Evolutionary conservation across 2,797 vertebrate genomes (phyloP).

Genomic region (Xenopus petersii): DNA sequence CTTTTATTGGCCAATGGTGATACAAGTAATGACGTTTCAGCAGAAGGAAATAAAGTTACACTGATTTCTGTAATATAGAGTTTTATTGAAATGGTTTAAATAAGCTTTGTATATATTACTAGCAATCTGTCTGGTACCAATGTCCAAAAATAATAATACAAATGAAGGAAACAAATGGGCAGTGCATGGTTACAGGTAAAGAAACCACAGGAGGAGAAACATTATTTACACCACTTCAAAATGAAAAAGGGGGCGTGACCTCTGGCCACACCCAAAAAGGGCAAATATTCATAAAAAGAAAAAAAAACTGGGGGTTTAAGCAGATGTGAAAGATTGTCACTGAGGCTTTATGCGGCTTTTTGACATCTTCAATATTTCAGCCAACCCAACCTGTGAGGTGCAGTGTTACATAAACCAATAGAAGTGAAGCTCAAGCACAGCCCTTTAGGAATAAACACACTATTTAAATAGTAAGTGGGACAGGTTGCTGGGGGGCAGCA

Average conservation of each 20-base stretch:
- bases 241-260: neutral
- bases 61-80: slow-evolving; percentile 41
- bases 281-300: neutral
- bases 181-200: neutral
- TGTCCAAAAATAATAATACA: slow-evolving; percentile 19
- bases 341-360: no score
- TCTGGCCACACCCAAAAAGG: slow-evolving; percentile 1
- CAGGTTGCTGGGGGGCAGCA: neutral
- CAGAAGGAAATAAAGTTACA: no score
- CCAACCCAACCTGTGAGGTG: neutral
- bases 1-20: no score
- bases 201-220: neutral
- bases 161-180: slow-evolving; percentile 50
- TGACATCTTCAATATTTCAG: neutral
- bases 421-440: neutral
- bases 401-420: neutral
- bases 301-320: neutral
- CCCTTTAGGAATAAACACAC: neutral
- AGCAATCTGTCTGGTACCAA: slow-evolving; percentile 52
- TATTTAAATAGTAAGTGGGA: neutral
- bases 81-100: slow-evolving; percentile 61
- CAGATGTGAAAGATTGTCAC: neutral
- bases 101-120: slow-evolving; percentile 64
- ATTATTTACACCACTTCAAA: slow-evolving; percentile 16
- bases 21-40: no score